Conservation (phyloP, 2,113 vertebrate genomes). For the Columbina picui region DNA sequence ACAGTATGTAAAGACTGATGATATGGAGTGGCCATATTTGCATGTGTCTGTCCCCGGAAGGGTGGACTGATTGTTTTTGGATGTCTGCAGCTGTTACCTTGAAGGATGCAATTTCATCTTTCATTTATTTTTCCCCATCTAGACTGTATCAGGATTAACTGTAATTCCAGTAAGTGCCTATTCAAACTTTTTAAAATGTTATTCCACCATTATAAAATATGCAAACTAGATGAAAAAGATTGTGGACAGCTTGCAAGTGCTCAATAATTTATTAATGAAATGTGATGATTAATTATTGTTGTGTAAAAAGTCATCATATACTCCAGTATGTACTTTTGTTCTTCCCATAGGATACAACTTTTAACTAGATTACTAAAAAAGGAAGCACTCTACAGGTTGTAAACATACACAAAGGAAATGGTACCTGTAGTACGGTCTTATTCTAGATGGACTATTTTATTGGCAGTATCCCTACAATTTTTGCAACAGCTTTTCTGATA, state of each 20-base stretch:
- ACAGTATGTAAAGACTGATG: constrained; percentile 75
- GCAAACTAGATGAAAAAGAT: constrained; percentile 71
- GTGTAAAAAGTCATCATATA: constrained; percentile 81
- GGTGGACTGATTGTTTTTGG: constrained; percentile 97
- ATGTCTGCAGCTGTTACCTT: constrained; percentile 99
- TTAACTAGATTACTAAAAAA: not conserved
- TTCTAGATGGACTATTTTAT: not conserved
- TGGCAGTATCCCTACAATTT: not conserved
- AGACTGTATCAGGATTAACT: constrained; percentile 99
- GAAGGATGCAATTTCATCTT: constrained; percentile 99
- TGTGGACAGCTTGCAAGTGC: constrained; percentile 46
- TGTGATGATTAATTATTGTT: constrained; percentile 65
- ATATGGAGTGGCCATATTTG: constrained; percentile 86
- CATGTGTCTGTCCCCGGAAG: constrained; percentile 99
- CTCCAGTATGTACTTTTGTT: not conserved
- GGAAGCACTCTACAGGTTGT: not conserved
- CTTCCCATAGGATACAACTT: not conserved
- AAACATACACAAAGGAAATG: not conserved
- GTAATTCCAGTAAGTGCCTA: constrained; percentile 99
- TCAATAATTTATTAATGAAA: constrained; percentile 63
- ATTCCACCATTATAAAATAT: constrained; percentile 81
- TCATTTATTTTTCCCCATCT: constrained; percentile 99
- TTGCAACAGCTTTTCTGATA: not conserved
- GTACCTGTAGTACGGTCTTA: not conserved
- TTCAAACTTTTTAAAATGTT: constrained; percentile 93